Evolutionary conservation across 2,888 invertebrate species (phyloP), one percentile per base, ranked within the genome.

Genomic region (Xanthia togata): DNA sequence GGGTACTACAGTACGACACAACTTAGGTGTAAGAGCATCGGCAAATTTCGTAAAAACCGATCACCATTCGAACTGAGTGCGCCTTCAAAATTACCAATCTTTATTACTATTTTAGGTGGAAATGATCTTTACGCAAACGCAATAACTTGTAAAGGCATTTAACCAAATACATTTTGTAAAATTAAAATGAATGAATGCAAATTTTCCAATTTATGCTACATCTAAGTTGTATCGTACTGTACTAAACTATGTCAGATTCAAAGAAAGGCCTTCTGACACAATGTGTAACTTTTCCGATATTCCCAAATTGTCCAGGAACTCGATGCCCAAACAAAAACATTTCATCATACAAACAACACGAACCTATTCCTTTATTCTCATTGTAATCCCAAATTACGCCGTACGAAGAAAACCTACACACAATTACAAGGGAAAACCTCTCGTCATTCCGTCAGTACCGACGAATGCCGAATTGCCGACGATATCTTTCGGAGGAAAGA

Each of bases 401-500:
- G 31, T 68, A 73, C 63, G 41, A 68, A 69, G 47, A 63, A 69
- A 79, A 72, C 69, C 63, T 47, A 68, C 67, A 71, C 79, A 72
- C 64, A 63, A 71, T 63, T 62, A 72, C 82, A 60, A 68, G 73
- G 63, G 57, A 63, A 74, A 79, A 73, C 67, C 72, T 62, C 67
- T 64, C 73, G 69, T 78, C 79, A 65, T 75, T 78, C 59, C 41
- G 41, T 14, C 38, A 70, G 63, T 53, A 57, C 68, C 57, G 70
- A 62, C 70, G 76, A 64, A 68, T 60, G 62, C 68, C 55, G 69
- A 69, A 64, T 60, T 60, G 62, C 68, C 55, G 69, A 69, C 73
- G 73, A 81, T 84, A 78, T 83, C 72, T 76, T 76, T 62, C 59
- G 73, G 31, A 55, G 71, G 78, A 76, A 78, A 84, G 84, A 88